Evolutionary conservation across 2,888 invertebrate genomes (phyloP).

Genomic region (Balanococcus diminutus): DNA sequence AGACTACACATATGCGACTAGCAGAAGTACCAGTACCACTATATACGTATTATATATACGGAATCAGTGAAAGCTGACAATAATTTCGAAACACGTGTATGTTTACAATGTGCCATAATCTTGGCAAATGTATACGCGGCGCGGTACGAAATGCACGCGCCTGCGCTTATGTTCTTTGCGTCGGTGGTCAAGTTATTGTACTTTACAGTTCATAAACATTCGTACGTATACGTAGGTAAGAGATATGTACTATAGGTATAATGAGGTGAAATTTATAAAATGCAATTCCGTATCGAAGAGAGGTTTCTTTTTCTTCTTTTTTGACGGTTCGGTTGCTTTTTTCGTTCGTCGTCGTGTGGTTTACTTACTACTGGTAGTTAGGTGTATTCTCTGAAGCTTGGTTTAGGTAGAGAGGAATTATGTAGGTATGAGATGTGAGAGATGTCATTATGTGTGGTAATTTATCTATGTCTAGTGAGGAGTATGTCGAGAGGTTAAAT

Average conservation of each 20-base stretch:
- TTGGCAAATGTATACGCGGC: not conserved
- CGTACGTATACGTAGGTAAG: too few species aligned
- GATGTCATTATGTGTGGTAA: not conserved
- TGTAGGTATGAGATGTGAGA: not conserved
- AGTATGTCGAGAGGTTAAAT: not conserved
- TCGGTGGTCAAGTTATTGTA: constrained; percentile 11
- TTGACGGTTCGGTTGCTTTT: not conserved
- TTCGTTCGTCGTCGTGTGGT: too few species aligned
- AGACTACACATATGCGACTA: not conserved
- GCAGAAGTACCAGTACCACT: constrained; percentile 1
- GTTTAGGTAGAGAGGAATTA: not conserved
- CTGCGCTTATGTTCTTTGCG: not conserved
- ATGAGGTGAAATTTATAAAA: not conserved
- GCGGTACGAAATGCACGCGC: not conserved
- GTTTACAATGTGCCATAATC: not conserved
- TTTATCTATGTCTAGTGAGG: not conserved
- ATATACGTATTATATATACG: not conserved
- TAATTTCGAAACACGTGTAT: constrained; percentile 36
- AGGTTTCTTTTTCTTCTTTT: not conserved
- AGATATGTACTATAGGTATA: not conserved
- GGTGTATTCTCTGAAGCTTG: too few species aligned
- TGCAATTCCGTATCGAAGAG: not conserved
- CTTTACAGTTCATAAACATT: not conserved
- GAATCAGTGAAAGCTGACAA: constrained; percentile 40
- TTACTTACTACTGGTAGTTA: too few species aligned